Percentiles rank a stretch among this genome's conserved stretches.
phyloP scores from a whole-genome alignment of 2,113 vertebrate species.

The Anhinga rufa region DNA sequence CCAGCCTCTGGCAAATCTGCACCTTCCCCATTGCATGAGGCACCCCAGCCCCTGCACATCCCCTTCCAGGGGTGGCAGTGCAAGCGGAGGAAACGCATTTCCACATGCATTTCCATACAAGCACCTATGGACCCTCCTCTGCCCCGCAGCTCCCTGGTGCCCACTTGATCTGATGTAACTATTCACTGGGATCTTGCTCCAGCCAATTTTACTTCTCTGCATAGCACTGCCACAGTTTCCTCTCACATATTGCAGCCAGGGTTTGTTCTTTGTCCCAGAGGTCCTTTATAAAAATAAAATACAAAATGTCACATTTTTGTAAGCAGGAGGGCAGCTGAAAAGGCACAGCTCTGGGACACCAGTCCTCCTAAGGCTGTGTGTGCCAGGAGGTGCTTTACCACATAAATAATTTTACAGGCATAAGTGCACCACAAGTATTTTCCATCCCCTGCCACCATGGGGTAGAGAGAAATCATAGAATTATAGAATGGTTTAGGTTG shows the following conservation, averaged over 20 bases:
- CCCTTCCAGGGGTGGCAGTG: not conserved
- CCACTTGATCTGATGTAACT: not conserved
- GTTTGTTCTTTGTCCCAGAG: not conserved
- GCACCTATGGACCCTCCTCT: not conserved
- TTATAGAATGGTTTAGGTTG: too few relatives aligned
- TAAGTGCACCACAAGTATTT: not conserved
- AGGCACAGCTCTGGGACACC: not conserved
- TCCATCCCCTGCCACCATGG: not conserved
- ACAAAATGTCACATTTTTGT: not conserved
- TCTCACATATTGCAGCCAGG: not conserved
- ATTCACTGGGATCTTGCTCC: not conserved
- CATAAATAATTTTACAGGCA: not conserved
- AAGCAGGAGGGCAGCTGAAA: fast-evolving
- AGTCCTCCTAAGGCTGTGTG: not conserved
- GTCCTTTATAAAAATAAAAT: not conserved
- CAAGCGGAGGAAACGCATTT: not conserved
- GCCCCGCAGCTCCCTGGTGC: not conserved
- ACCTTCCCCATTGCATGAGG: not conserved
- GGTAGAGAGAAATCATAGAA: not conserved
- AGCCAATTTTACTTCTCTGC: not conserved
- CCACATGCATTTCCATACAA: not conserved
- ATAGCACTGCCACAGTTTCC: not conserved
- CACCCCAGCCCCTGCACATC: not conserved
- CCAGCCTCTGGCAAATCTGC: not conserved
- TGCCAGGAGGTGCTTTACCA: not conserved